Percentiles rank a stretch among this genome's conserved stretches.
These are phyloP conservation scores for Drosophila auraria DNA, from an alignment of 1,140 invertebrate species.

Conservation along the genomic window DNA sequence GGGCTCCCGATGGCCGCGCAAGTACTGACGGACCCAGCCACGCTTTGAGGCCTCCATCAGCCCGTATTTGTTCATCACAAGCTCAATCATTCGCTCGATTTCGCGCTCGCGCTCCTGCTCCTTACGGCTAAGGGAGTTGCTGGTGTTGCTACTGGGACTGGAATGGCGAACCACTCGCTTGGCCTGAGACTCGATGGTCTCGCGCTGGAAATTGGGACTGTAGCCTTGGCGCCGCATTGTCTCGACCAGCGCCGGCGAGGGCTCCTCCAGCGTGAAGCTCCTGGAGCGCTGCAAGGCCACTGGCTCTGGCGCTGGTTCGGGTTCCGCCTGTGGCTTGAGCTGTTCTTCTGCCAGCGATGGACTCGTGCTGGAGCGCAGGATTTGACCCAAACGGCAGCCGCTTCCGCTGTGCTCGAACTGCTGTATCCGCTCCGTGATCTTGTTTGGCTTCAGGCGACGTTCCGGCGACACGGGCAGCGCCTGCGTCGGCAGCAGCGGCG, in stretches of 20 bases:
- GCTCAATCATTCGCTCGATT: constrained; percentile 55
- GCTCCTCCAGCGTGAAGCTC: constrained; percentile 88
- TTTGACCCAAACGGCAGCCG: constrained; percentile 18
- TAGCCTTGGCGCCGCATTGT: constrained; percentile 80
- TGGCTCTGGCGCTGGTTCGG: not conserved
- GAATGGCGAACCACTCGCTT: constrained; percentile 65
- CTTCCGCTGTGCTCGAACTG: constrained; percentile 48
- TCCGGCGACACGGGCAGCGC: constrained; percentile 6
- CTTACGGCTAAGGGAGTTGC: constrained; percentile 6
- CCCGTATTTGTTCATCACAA: constrained; percentile 41
- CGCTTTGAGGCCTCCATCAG: constrained; percentile 38
- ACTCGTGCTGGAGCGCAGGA: constrained; percentile 63
- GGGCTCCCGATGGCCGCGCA: constrained; percentile 77
- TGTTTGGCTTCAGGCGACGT: constrained; percentile 46
- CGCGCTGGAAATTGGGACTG: constrained; percentile 45
- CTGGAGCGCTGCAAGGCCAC: constrained; percentile 85
- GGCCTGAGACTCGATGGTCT: constrained; percentile 76
- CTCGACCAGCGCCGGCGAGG: constrained; percentile 88
- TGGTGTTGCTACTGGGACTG: constrained; percentile 12
- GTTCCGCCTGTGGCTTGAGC: not conserved
- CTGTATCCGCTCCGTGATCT: constrained; percentile 57
- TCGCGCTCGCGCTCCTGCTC: constrained; percentile 32
- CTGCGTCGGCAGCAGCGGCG: constrained; percentile 39
- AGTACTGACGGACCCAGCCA: constrained; percentile 60
- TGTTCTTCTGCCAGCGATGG: constrained; percentile 17